Percentiles rank a stretch among this genome's conserved stretches.
Conservation (phyloP, 2,797 vertebrate species). For the Okamejei kenojei region DNA sequence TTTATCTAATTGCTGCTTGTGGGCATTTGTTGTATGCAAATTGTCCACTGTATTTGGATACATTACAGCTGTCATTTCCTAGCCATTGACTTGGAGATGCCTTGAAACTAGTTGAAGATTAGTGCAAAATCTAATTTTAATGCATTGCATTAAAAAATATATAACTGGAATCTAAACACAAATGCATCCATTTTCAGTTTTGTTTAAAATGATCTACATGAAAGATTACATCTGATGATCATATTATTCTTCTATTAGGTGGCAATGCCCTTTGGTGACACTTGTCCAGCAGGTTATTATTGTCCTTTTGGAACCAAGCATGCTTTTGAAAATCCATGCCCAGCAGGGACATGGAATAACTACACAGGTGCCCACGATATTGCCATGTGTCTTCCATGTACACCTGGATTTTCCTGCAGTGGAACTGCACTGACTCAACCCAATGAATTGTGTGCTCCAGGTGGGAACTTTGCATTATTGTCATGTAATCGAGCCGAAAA, state of each 20-base stretch:
- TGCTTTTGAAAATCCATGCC: slow-evolving; percentile 66
- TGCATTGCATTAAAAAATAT: not conserved
- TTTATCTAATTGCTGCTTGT: not conserved
- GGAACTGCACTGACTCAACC: slow-evolving; percentile 63
- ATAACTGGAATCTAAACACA: not conserved
- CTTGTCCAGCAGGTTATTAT: slow-evolving; percentile 69
- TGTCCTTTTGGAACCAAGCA: slow-evolving; percentile 68
- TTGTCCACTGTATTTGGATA: not conserved
- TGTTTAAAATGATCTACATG: not conserved
- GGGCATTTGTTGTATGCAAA: not conserved
- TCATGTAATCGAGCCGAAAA: not conserved
- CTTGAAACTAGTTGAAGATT: not conserved
- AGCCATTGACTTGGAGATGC: not conserved
- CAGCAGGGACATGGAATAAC: slow-evolving; percentile 72
- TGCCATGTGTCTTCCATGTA: slow-evolving; percentile 67
- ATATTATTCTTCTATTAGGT: slow-evolving; percentile 53
- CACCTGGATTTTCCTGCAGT: slow-evolving; percentile 72
- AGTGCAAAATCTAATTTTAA: not conserved
- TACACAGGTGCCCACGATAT: slow-evolving; percentile 59
- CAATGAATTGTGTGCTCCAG: slow-evolving; percentile 62
- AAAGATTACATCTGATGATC: not conserved
- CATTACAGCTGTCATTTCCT: too few species aligned
- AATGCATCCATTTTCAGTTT: not conserved
- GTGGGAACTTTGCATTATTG: slow-evolving; percentile 48
- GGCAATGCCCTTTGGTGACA: slow-evolving; percentile 61